Evolutionary conservation across 2,888 invertebrate species (phyloP).

Genomic region (Alsophila aescularia): DNA sequence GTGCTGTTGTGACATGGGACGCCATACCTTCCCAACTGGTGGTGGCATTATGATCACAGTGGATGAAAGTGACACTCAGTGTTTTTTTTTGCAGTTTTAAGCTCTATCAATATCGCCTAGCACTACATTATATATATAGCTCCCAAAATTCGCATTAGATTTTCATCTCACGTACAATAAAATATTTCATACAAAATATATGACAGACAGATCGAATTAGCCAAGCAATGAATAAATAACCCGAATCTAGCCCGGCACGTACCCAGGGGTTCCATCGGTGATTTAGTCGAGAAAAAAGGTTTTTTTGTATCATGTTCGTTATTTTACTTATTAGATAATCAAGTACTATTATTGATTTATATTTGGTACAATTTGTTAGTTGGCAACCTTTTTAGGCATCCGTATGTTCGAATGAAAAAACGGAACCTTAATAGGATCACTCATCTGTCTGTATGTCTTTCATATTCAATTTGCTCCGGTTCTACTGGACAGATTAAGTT

Average conservation of each 20-base stretch:
- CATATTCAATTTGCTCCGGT: no score
- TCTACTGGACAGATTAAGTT: no score
- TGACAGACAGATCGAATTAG: slow-evolving; percentile 22
- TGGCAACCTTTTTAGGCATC: no score
- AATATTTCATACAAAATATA: slow-evolving; percentile 11
- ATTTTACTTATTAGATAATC: not conserved
- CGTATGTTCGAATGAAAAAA: no score
- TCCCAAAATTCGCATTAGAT: not conserved
- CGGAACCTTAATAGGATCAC: no score
- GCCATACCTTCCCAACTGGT: no score
- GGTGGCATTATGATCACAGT: no score
- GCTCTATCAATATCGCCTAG: not conserved
- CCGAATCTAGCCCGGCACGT: slow-evolving; percentile 5
- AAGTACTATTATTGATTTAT: no score
- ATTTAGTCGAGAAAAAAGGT: not conserved
- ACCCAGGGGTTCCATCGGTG: not conserved
- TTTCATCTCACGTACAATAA: slow-evolving; percentile 14
- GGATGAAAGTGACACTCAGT: no score
- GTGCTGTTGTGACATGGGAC: no score
- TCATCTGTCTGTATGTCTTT: no score
- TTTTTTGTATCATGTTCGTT: slow-evolving; percentile 4
- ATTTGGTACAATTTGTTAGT: no score
- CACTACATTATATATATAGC: not conserved
- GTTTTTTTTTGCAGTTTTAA: not conserved
- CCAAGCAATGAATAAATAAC: slow-evolving; percentile 25